Percentiles rank a stretch among this genome's conserved stretches.
Conservation (phyloP, 2,888 invertebrate species). For the Tanypteryx hageni region DNA sequence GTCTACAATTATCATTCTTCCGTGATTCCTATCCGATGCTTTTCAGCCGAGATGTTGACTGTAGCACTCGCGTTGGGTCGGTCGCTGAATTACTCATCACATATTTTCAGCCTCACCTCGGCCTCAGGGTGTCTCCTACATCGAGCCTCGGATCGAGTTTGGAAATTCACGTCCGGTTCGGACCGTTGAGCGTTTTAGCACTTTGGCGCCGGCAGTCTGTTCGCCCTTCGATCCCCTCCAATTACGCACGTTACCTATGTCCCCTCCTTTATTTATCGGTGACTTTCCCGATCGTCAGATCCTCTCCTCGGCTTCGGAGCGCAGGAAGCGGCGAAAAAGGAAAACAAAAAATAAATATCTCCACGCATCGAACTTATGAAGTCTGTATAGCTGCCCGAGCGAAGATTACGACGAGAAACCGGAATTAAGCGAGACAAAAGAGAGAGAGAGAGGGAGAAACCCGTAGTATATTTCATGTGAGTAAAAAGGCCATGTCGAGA, state of each 20-base stretch:
- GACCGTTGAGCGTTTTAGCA: not conserved
- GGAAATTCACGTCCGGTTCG: not conserved
- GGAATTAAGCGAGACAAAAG: not conserved
- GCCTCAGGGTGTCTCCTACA: not conserved
- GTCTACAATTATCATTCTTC: not conserved
- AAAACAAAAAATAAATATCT: not conserved
- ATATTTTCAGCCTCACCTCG: not conserved
- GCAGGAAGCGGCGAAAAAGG: not conserved
- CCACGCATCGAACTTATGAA: constrained; percentile 1
- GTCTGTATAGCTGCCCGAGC: not conserved
- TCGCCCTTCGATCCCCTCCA: constrained; percentile 2
- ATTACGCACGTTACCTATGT: not conserved
- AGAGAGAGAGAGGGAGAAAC: not conserved
- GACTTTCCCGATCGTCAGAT: not conserved
- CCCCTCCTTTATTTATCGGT: no score
- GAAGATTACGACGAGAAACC: constrained; percentile 9
- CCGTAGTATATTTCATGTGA: not conserved
- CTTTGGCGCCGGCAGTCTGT: not conserved
- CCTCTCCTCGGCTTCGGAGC: not conserved
- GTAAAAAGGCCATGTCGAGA: constrained; percentile 1
- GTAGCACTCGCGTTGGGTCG: not conserved
- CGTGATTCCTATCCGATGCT: not conserved
- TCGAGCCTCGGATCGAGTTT: not conserved
- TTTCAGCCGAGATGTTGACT: not conserved
- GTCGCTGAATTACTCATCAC: not conserved